Evolutionary conservation across 1,140 invertebrate genomes (phyloP).

Genomic region (Coboldia fuscipes): DNA sequence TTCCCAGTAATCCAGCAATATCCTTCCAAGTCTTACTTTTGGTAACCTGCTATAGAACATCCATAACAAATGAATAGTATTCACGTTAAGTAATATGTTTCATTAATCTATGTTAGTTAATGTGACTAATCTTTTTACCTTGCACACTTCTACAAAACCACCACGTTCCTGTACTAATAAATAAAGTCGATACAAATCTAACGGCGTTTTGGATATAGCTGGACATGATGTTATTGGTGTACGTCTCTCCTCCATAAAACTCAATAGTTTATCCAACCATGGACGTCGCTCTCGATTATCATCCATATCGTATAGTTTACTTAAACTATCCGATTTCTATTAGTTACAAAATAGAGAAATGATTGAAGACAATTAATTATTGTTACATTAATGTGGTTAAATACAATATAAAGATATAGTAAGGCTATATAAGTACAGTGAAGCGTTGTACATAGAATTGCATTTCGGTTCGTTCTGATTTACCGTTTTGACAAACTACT

Average conservation of each 20-base stretch:
- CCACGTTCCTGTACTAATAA: slow-evolving; percentile 85
- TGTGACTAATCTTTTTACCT: too few species aligned
- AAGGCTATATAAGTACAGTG: too few species aligned
- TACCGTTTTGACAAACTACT: too few species aligned
- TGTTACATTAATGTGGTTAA: too few species aligned
- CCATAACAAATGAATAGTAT: not conserved
- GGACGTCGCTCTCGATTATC: slow-evolving; percentile 73
- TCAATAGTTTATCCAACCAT: slow-evolving; percentile 80
- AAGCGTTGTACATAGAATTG: too few species aligned
- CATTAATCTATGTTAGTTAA: not conserved
- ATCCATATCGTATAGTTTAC: slow-evolving; percentile 92
- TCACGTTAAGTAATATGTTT: not conserved
- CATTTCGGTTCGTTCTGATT: too few species aligned
- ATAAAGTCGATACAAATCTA: slow-evolving; percentile 93
- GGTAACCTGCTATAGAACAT: slow-evolving; percentile 48
- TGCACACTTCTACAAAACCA: slow-evolving; percentile 90
- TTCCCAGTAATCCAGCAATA: slow-evolving; percentile 77
- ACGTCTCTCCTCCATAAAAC: slow-evolving; percentile 83
- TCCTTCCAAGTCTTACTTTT: slow-evolving; percentile 98
- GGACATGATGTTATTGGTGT: slow-evolving; percentile 87
- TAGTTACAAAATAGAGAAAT: slow-evolving; percentile 5
- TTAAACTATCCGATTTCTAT: slow-evolving; percentile 74
- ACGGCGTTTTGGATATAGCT: slow-evolving; percentile 91
- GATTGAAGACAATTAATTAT: too few species aligned
- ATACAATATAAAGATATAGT: too few species aligned